Evolutionary conservation across 2,888 invertebrate genomes (phyloP).

Genomic region (Papilio elwesi): DNA sequence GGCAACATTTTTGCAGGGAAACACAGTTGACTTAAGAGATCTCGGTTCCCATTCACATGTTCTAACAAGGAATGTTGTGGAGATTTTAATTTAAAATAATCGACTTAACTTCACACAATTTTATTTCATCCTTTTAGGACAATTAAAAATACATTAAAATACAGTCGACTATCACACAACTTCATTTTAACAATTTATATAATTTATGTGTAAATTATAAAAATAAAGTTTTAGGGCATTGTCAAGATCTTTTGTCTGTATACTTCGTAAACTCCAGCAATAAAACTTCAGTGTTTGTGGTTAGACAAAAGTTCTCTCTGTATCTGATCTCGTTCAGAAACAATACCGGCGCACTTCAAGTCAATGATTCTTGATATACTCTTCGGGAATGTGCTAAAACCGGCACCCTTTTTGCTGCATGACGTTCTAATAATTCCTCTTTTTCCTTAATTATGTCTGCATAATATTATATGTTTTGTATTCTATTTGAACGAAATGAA

Average conservation of each 20-base stretch:
- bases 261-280: constrained; percentile 29
- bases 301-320: constrained; percentile 24
- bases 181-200: background rate
- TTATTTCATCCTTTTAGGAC: too few relatives aligned
- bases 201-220: background rate
- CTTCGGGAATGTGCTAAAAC: background rate
- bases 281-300: constrained; percentile 38
- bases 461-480: too few relatives aligned
- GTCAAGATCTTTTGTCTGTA: constrained; percentile 30
- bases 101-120: too few relatives aligned
- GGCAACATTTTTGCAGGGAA: too few relatives aligned
- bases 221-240: constrained; percentile 13
- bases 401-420: background rate
- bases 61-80: too few relatives aligned
- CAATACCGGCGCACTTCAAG: constrained; percentile 32
- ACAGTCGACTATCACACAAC: background rate
- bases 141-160: background rate
- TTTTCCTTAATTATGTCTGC: too few relatives aligned
- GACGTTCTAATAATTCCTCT: too few relatives aligned
- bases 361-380: constrained; percentile 28
- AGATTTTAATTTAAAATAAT: too few relatives aligned
- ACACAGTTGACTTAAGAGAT: too few relatives aligned
- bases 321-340: constrained; percentile 38
- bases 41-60: too few relatives aligned
- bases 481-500: too few relatives aligned